Evolutionary conservation across 1,140 invertebrate genomes (phyloP), one percentile per base, ranked within the genome.

Genomic region (Charaxes varanes): DNA sequence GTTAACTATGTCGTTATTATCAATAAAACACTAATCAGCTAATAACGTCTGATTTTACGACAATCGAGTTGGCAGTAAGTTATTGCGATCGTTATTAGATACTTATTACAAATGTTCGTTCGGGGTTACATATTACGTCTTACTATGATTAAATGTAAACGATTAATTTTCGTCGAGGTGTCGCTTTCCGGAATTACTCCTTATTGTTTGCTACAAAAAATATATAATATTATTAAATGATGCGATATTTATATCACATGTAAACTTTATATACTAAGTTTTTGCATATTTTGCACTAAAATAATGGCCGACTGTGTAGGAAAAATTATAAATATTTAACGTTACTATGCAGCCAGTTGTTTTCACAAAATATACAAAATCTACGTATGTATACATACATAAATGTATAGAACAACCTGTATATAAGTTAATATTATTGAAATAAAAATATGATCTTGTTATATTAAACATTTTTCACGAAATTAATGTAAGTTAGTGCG

Each of bases 181-280:
- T 45, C 27, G 27, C 28, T 6, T 21, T 45, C 33, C 23, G 34
- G 28, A 27, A 38, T 10, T 32, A 26, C 34, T 45, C 42, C 42
- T 45, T 45, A 45, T 38, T 45, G 42, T 26, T 45, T 45, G 42
- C 42, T 45, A 45, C 34, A 45, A 45, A 45, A 45, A 45, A 45
- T 45, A 45, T 45, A 26, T 38, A 38, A 18, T 33, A 45, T 32
- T 22, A 45, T 38, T 45, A 38, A 38, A 26, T 19, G 8, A 19
- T 43, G 21, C 6, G 12, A 11, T n/a, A 34, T n/a, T 34, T 14
- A n/a, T n/a, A n/a, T n/a, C n/a, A n/a, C n/a, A n/a, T n/a, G n/a
- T n/a, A 26, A 4, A 12, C 6, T 26, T 12, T 26, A 10, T 26
- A 26, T 26, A 26, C 11, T 12, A 12, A 12, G 4, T 23, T 23